Conservation (phyloP, 2,888 invertebrate species). For the Lamproptera curius region DNA sequence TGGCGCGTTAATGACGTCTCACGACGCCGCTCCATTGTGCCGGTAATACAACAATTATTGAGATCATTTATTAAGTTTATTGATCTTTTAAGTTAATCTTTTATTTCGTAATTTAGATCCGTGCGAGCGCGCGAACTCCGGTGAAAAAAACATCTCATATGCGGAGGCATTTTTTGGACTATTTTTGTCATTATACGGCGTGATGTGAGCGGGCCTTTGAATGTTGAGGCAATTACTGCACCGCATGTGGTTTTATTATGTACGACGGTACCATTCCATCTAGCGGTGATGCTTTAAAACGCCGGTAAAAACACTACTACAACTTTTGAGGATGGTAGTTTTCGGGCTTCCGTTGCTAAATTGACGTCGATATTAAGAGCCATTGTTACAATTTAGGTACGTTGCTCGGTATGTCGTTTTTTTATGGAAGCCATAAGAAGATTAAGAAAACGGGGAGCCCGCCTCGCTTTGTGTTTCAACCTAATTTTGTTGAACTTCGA, state of each 20-base stretch:
- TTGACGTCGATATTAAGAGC: conserved; percentile 61
- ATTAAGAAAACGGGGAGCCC: conserved; percentile 36
- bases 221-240: conserved; percentile 76
- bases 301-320: conserved; percentile 67
- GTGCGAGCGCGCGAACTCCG: conserved; percentile 71
- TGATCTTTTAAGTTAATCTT: conserved; percentile 79
- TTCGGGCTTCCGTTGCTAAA: conserved; percentile 75
- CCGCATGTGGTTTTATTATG: conserved; percentile 78
- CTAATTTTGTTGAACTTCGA: conserved; percentile 32
- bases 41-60: conserved; percentile 79
- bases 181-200: conserved; percentile 78
- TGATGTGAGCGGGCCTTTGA: conserved; percentile 76
- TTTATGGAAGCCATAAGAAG: conserved; percentile 35
- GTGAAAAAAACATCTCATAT: conserved; percentile 74
- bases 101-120: conserved; percentile 77
- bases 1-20: conserved; percentile 76
- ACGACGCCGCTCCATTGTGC: conserved; percentile 77
- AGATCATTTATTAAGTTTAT: conserved; percentile 79
- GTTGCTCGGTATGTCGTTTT: conserved; percentile 34
- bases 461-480: conserved; percentile 31
- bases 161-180: conserved; percentile 74
- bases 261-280: conserved; percentile 65
- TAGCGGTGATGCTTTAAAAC: conserved; percentile 63
- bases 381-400: conserved; percentile 56
- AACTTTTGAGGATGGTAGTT: conserved; percentile 60